phyloP scores from a whole-genome alignment of 2,797 vertebrate species.

The Numenius phaeopus region DNA sequence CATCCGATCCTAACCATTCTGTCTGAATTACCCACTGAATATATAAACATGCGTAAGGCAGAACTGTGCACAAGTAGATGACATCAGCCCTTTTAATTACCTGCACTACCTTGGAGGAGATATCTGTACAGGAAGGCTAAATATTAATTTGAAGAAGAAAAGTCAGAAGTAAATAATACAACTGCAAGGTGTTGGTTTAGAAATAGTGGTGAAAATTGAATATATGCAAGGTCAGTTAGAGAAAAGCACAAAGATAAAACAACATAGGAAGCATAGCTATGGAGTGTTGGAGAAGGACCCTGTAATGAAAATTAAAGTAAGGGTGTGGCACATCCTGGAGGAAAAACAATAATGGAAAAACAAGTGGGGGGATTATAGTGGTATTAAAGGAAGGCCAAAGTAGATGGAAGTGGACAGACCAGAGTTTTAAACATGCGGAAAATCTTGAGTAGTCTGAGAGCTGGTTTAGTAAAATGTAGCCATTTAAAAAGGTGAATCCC shows the following conservation, averaged over 20 bases:
- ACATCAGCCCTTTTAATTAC: background rate
- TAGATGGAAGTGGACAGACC: background rate
- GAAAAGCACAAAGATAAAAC: background rate
- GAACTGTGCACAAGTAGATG: background rate
- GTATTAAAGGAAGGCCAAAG: background rate
- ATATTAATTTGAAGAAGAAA: background rate
- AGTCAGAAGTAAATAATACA: background rate
- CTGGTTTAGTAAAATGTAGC: background rate
- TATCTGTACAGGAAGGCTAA: background rate
- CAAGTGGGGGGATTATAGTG: background rate
- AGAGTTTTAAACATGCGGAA: background rate
- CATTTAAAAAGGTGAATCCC: background rate
- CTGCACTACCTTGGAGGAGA: background rate
- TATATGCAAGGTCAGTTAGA: background rate
- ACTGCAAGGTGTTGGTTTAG: background rate
- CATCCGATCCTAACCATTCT: background rate
- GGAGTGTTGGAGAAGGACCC: background rate
- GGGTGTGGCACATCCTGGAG: background rate
- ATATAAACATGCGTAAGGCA: background rate
- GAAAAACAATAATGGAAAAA: background rate
- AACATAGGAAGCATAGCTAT: background rate
- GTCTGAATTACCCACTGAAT: background rate
- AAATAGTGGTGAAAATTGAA: background rate
- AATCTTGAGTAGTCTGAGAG: background rate
- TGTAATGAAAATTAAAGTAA: background rate